Evolutionary conservation across 2,113 vertebrate genomes (phyloP).

Genomic region (Hypocryptadius cinnamomeus): DNA sequence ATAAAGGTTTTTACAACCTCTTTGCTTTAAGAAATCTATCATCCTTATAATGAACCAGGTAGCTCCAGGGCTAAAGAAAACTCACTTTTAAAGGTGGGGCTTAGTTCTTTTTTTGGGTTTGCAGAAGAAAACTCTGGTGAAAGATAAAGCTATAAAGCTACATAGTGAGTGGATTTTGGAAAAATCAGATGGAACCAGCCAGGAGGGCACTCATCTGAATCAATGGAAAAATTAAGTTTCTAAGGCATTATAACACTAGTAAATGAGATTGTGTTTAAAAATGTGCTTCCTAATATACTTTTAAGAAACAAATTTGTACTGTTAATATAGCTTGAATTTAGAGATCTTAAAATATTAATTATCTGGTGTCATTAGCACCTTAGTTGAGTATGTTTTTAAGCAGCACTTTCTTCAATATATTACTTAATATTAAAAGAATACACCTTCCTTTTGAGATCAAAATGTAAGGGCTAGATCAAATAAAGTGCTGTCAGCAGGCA

Average conservation of each 20-base stretch:
- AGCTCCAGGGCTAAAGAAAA: background rate
- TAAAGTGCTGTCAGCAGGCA: background rate
- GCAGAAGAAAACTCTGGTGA: background rate
- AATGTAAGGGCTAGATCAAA: background rate
- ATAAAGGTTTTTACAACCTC: constrained; percentile 16
- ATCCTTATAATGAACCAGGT: background rate
- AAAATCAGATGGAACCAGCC: background rate
- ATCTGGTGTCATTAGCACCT: background rate
- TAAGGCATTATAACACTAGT: background rate
- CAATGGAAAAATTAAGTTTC: background rate
- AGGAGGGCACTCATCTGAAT: background rate
- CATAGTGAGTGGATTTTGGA: background rate
- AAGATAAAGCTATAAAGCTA: background rate
- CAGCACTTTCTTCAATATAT: background rate
- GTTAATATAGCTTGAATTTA: background rate
- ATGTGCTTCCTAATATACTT: background rate
- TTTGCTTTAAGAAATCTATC: background rate
- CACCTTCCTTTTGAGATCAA: background rate
- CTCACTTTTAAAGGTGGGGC: background rate
- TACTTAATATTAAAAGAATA: background rate
- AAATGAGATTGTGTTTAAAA: background rate
- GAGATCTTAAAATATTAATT: background rate
- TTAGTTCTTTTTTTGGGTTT: background rate
- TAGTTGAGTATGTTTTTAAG: background rate
- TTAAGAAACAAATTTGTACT: background rate